Percentiles rank a stretch among this genome's conserved stretches.
These are phyloP conservation scores for Butorides virescens DNA, from an alignment of 2,113 vertebrate species.

Conservation along the genomic window DNA sequence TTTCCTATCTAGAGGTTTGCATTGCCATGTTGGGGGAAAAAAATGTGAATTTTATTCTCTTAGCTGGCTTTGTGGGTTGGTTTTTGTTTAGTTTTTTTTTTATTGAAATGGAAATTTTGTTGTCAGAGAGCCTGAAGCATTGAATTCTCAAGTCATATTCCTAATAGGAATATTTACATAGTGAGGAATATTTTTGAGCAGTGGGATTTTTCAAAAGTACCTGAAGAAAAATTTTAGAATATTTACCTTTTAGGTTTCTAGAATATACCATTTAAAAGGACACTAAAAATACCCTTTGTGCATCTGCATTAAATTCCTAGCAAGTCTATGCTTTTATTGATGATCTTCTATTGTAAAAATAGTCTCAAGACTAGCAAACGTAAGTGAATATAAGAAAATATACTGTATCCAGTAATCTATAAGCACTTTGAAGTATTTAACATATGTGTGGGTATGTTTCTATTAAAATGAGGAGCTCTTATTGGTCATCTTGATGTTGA, in stretches of 20 bases:
- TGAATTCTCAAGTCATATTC: not conserved
- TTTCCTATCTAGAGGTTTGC: not conserved
- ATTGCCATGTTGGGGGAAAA: not conserved
- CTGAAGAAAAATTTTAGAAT: not conserved
- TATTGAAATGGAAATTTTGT: conserved; percentile 26
- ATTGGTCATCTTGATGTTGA: not conserved
- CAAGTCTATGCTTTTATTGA: not conserved
- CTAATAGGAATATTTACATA: not conserved
- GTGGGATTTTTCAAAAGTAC: not conserved
- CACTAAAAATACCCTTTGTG: not conserved
- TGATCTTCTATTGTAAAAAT: not conserved
- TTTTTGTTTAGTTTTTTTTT: not conserved
- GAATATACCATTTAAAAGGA: not conserved
- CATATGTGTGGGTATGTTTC: not conserved
- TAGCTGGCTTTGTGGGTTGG: not conserved
- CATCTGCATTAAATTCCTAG: not conserved
- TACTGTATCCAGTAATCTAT: not conserved
- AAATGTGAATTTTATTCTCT: not conserved
- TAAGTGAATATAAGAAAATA: not conserved
- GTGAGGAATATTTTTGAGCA: not conserved
- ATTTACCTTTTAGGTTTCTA: not conserved
- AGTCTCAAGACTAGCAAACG: not conserved
- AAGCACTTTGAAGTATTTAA: not conserved
- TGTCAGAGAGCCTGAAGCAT: not conserved
- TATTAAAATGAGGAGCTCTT: not conserved